Base-by-base conservation (phyloP, 2,113 vertebrate species). In the Sinocyclocheilus grahami region DNA sequence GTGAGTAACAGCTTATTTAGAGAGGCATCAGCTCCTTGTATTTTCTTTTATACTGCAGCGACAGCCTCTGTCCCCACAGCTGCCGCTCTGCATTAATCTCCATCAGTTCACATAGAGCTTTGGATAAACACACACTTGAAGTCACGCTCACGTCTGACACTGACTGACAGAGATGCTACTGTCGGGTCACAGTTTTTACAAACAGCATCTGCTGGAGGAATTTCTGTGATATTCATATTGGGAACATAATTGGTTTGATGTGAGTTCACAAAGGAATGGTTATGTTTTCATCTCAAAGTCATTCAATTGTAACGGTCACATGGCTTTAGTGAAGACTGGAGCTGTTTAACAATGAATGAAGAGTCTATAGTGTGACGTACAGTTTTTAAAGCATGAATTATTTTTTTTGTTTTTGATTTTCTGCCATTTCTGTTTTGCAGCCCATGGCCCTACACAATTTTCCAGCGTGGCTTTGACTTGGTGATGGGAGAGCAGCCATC, bases 401-500 rank as follows among this genome's bases (percentile, higher is more conserved):
- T 85, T 89, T 86, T 72, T 85, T 67, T 83, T 88, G n/a, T 33
- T 76, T 42, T 72, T 37, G 80, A 42, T 72, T 71, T 67, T 48
- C 13, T 53, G 9, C 33, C 24, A 88, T 37, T 80, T 77, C 92
- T 87, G 53, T 60, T 62, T 90, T 93, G 75, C 87, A 99, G 98
- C 86, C 98, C 98, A 76, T 99, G 98, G 98, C 98, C 98, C 0
- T 99, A 99, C 91, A 99, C 97, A 80, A 97, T 99, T 94, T 99
- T 99, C 94, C 98, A 99, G 92, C 96, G 98, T 0, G 98, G 98
- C 83, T 99, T 99, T 90, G 98, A 99, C 95, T 93, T 99, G 92
- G 98, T 99, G 91, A 95, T 99, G 94, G 98, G 98, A 1, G 98
- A 99, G 92, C 98, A 99, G 88, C 98, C 98, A 6, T 99, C 98